A percentile compares a stretch with the other conserved stretches of the same genome.
Evolutionary conservation across 2,797 vertebrate genomes (phyloP).

Genomic region (Pampus argenteus): DNA sequence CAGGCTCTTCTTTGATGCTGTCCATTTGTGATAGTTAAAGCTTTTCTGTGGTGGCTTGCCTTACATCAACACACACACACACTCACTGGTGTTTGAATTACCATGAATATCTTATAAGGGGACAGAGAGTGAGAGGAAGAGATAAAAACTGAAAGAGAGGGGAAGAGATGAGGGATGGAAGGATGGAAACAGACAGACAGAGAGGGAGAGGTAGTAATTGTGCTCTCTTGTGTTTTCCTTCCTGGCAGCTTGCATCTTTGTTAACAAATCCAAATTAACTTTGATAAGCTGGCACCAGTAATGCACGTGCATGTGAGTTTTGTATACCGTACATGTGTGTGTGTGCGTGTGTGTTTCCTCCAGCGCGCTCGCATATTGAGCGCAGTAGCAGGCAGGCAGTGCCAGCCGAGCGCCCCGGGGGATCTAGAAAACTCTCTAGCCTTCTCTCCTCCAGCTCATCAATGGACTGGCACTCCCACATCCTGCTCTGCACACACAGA

Average conservation of each 20-base stretch:
- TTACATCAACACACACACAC: constrained; percentile 26
- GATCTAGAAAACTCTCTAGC: constrained; percentile 69
- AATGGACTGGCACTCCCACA: constrained; percentile 73
- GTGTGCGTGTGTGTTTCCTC: constrained; percentile 19
- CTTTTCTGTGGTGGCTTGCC: constrained; percentile 36
- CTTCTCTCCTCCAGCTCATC: constrained; percentile 74
- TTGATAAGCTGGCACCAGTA: constrained; percentile 64
- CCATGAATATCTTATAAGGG: constrained; percentile 66
- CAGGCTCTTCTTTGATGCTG: constrained; percentile 39
- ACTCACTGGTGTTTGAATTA: constrained; percentile 56
- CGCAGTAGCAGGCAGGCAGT: constrained; percentile 59
- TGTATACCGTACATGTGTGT: neutral
- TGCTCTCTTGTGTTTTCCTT: constrained; percentile 61
- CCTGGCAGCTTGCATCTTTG: constrained; percentile 60
- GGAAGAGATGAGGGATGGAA: constrained; percentile 28
- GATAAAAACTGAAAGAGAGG: constrained; percentile 41
- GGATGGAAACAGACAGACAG: constrained; percentile 61
- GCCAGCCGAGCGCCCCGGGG: constrained; percentile 61
- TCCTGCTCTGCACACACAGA: constrained; percentile 37
- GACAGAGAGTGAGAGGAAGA: constrained; percentile 45
- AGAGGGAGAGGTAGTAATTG: constrained; percentile 53
- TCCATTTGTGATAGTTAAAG: constrained; percentile 50
- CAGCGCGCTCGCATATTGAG: constrained; percentile 43
- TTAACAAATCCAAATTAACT: constrained; percentile 73
- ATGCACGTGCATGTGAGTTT: neutral